A percentile compares a stretch with the other conserved stretches of the same genome.
phyloP scores from a whole-genome alignment of 2,113 vertebrate genomes.

The Passer domesticus region DNA sequence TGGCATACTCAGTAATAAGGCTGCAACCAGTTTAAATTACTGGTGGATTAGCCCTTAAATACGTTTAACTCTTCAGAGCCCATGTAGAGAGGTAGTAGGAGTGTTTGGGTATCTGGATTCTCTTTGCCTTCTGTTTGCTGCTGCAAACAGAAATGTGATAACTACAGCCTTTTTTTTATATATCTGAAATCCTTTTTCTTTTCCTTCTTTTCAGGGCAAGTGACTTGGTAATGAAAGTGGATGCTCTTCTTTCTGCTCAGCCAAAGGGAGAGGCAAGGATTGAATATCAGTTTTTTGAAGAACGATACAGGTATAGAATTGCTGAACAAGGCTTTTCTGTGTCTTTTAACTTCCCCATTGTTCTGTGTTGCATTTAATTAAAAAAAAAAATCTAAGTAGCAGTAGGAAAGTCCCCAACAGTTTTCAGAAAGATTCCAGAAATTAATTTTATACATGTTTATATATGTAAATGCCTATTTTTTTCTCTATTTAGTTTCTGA shows the following conservation, averaged over 20 bases:
- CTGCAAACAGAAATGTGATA: not conserved
- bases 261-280: conserved; percentile 93
- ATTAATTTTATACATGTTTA: not conserved
- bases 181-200: not conserved
- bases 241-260: conserved; percentile 92
- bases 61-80: not conserved
- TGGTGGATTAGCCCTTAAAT: not conserved
- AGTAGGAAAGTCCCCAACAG: not conserved
- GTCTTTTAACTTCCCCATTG: not conserved
- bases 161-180: not conserved
- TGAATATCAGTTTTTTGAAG: conserved; percentile 88
- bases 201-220: conserved; percentile 81
- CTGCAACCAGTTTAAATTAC: not conserved
- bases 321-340: not conserved
- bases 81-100: not conserved
- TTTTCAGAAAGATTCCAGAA: not conserved
- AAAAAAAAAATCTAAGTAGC: not conserved
- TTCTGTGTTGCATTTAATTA: not conserved
- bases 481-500: not conserved
- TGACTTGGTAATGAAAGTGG: conserved; percentile 97
- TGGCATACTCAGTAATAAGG: not conserved
- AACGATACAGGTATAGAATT: conserved; percentile 85
- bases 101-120: not conserved
- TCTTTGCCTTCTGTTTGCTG: not conserved
- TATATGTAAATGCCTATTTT: not conserved